Conservation (phyloP, 2,888 invertebrate genomes). For the Drosophila testacea region DNA sequence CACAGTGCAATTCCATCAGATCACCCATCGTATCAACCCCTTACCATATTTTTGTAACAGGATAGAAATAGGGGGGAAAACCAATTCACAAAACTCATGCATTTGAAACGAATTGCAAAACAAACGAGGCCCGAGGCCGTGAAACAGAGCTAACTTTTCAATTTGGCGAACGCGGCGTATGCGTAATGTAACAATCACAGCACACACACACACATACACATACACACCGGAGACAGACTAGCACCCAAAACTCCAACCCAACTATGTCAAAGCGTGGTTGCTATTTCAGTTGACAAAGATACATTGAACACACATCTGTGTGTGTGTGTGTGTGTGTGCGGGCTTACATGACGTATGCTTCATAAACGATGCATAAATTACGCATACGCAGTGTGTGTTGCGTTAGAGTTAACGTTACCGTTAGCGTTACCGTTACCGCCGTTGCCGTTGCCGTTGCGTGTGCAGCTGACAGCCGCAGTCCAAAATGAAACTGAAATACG, state of each 20-base stretch:
- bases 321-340: constrained; percentile 2
- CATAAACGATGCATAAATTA: constrained; percentile 58
- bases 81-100: constrained; percentile 22
- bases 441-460: constrained; percentile 5
- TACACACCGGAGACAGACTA: not conserved
- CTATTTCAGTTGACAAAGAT: constrained; percentile 42
- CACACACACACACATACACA: constrained; percentile 11
- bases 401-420: constrained; percentile 10
- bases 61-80: not conserved
- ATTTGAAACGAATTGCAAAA: constrained; percentile 25
- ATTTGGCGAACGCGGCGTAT: constrained; percentile 58
- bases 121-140: constrained; percentile 20
- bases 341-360: constrained; percentile 69
- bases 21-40: not conserved
- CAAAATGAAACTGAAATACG: constrained; percentile 16
- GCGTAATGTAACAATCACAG: constrained; percentile 60
- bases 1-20: not conserved
- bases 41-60: not conserved
- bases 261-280: constrained; percentile 12
- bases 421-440: too few species aligned
- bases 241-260: constrained; percentile 2
- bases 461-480: constrained; percentile 47
- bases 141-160: constrained; percentile 35
- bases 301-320: constrained; percentile 25
- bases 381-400: constrained; percentile 48